Conservation (phyloP, 1,140 invertebrate genomes). For the Microplitis demolitor region DNA sequence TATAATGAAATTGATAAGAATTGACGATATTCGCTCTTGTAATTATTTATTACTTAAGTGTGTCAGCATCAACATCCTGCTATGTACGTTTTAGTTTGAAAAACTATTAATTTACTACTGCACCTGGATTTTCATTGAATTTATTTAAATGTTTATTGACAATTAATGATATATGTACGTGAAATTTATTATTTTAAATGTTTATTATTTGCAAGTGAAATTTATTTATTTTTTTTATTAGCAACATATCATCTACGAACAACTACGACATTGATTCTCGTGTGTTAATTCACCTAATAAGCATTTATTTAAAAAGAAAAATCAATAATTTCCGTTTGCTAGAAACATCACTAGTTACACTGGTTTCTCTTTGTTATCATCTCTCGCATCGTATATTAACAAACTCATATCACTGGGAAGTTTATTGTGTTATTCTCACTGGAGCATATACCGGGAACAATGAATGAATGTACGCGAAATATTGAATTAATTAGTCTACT, state of each 20-base stretch:
- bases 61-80: neutral
- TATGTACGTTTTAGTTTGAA: neutral
- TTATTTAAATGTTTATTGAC: neutral
- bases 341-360: neutral
- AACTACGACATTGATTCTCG: neutral
- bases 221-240: neutral
- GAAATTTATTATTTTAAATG: neutral
- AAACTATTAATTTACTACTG: conserved; percentile 6
- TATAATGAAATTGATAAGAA: neutral
- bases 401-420: neutral
- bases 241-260: neutral
- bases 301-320: neutral
- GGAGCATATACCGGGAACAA: conserved; percentile 4
- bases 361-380: neutral
- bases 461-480: neutral
- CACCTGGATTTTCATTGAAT: neutral
- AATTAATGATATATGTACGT: conserved; percentile 1
- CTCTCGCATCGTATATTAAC: neutral
- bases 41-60: neutral
- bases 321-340: neutral
- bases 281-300: neutral
- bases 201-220: neutral
- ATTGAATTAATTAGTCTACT: conserved; percentile 15
- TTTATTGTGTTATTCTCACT: neutral
- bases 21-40: neutral